Base-by-base conservation (phyloP, 2,113 vertebrate species). In the Leucopsar rothschildi region DNA sequence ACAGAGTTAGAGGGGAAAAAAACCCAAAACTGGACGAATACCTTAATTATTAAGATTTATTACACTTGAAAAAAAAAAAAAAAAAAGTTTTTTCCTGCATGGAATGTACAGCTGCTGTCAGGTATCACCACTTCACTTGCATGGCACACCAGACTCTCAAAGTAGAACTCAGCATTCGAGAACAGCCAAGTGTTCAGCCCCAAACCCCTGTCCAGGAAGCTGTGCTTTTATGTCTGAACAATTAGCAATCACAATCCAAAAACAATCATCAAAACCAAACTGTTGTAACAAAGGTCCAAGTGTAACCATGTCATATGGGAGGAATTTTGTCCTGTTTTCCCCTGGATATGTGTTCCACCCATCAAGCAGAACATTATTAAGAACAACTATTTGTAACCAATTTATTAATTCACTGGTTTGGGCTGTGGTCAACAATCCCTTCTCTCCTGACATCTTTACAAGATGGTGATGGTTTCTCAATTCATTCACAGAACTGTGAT, bases 301-400 rank as follows among this genome's bases (percentile, higher is more conserved):
- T 0, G 1, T 15, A 40, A 80, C 15, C 42, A 49, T 3, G n/a
- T 76, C n/a, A 0, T 2, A 12, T 3, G 9, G 20, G 33, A 68
- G 5, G 1, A 47, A 45, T 81, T 84, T 15, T 64, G 44, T 21
- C 33, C 29, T 1, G 0, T 44, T 71, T 49, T n/a, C 20, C 64
- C 28, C 47, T 35, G 29, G 35, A 17, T 6, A 10, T 24, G 53
- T 3, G 31, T 37, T 33, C 22, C 35, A 29, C 24, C 5, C 64
- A 6, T 21, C 28, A 42, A 10, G 40, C 12, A 61, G n/a, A 47
- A 33, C 19, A n/a, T 8, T n/a, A 53, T 11, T 17, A 52, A 59
- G 17, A 20, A 25, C 1, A 12, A 87, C 11, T 59, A 33, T 55
- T 42, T 87, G 19, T 22, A 45, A 81, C 21, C 1, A 71, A 22